Percentiles rank a stretch among this genome's conserved stretches.
phyloP scores from a whole-genome alignment of 2,113 vertebrate genomes.

The Eclectus roratus region DNA sequence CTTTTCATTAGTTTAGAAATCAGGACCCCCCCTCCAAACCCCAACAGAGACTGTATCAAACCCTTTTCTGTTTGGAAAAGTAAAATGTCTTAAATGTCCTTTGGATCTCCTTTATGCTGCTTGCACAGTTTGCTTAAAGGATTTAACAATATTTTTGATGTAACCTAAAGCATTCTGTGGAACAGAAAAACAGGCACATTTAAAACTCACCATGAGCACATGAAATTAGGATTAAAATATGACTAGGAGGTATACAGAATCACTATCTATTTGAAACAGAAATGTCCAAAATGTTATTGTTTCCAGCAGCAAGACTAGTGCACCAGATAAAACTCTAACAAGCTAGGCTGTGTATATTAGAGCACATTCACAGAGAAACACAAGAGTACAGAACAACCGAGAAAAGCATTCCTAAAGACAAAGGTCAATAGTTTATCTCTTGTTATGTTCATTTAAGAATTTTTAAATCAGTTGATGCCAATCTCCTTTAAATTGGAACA shows the following conservation, averaged over 20 bases:
- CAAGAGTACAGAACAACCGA: background rate
- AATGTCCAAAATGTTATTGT: background rate
- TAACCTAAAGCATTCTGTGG: background rate
- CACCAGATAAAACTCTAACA: background rate
- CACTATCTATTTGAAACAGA: background rate
- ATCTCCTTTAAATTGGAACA: background rate
- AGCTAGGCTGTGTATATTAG: background rate
- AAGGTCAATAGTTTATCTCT: background rate
- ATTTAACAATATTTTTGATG: background rate
- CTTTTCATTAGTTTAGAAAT: background rate
- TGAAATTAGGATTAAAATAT: background rate
- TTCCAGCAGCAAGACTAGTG: background rate
- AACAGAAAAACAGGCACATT: background rate
- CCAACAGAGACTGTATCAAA: background rate
- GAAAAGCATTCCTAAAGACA: background rate
- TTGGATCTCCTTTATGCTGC: background rate
- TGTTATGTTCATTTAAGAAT: background rate
- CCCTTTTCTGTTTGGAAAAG: background rate
- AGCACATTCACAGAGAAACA: background rate
- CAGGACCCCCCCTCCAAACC: accelerated
- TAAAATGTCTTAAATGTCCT: background rate
- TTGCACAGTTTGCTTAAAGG: background rate
- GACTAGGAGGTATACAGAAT: background rate
- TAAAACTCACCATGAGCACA: background rate
- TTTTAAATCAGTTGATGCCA: background rate